Evolutionary conservation across 1,140 invertebrate species (phyloP), one percentile per base, ranked within the genome.

Genomic region (Musca vetustissima): DNA sequence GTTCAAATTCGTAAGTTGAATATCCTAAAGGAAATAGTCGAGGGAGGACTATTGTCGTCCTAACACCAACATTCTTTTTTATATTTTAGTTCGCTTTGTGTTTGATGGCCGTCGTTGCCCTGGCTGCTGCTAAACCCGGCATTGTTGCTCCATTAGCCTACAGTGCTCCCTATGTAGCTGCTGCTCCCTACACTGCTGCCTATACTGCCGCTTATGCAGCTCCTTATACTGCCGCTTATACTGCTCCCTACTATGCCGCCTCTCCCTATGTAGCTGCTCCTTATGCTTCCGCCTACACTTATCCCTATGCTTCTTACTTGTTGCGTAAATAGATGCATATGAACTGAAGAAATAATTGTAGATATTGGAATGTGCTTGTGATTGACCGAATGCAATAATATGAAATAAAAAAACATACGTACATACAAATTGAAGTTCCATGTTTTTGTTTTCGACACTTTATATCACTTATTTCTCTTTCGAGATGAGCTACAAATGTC

Each of bases 1-100:
- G 77, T 79, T 78, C 74, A 79, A 79, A 75, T 79, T 79, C 75
- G 77, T 79, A 74, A 79, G 77, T 79, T 36, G 15, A 43, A 43
- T 43, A 43, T 43, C 13, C 7, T 7, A 7, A 13, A 43, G 36
- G 36, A 43, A 4, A 9, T 3, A 32, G 28, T 3, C 21, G 49
- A 52, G n/a, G n/a, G 49, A 52, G 22, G 22, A 21, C 13, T 4
- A 8, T 64, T 15, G 17, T 43, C 8, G 28, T 28, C 28, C 3
- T 28, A 28, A 28, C 28, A 28, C 15, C 21, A 50, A 52, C 9
- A 28, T 50, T 32, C 32, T 13, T 19, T 11, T 52, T 28, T 22
- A 6, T 53, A 17, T 61, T 52, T 14, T 68, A 79, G 77, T 76
- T 79, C 75, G 77, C 76, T 72, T 70, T 79, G 28, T 79, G 77